These are phyloP conservation scores for Augochlora pura DNA, from an alignment of 1,140 invertebrate species.

Conservation along the genomic window DNA sequence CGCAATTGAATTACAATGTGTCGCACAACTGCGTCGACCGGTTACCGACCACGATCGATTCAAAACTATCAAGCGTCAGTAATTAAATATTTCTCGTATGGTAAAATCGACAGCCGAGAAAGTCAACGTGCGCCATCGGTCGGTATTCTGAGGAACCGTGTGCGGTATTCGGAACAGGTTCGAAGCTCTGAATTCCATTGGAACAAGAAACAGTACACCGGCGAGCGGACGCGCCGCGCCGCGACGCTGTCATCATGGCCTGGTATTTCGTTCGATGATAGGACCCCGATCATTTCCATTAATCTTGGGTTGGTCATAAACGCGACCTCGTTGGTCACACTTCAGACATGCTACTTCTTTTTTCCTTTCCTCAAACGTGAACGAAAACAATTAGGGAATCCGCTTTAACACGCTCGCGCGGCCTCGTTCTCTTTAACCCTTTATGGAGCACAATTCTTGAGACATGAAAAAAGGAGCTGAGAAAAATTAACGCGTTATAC, in stretches of 20 bases:
- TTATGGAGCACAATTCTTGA: no score
- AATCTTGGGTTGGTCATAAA: conserved; percentile 4
- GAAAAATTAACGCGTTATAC: background rate
- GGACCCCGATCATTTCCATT: conserved; percentile 41
- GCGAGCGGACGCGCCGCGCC: background rate
- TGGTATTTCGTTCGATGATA: conserved; percentile 56
- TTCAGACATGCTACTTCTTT: background rate
- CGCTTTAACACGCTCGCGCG: no score
- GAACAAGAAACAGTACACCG: conserved; percentile 61
- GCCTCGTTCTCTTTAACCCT: no score
- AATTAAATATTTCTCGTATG: conserved; percentile 10
- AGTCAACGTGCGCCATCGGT: conserved; percentile 55
- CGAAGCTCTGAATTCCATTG: conserved; percentile 69
- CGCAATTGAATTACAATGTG: no score
- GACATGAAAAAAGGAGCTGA: no score
- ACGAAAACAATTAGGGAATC: no score
- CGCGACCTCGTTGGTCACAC: background rate
- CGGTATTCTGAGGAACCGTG: conserved; percentile 41
- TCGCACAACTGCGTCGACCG: no score
- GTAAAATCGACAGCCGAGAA: background rate
- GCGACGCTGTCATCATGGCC: conserved; percentile 41
- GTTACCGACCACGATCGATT: no score
- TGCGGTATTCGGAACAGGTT: conserved; percentile 73
- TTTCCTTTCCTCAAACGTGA: no score
- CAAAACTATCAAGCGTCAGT: background rate